These are phyloP conservation scores for Microcaecilia unicolor DNA, from an alignment of 2,797 vertebrate species.

Conservation along the genomic window DNA sequence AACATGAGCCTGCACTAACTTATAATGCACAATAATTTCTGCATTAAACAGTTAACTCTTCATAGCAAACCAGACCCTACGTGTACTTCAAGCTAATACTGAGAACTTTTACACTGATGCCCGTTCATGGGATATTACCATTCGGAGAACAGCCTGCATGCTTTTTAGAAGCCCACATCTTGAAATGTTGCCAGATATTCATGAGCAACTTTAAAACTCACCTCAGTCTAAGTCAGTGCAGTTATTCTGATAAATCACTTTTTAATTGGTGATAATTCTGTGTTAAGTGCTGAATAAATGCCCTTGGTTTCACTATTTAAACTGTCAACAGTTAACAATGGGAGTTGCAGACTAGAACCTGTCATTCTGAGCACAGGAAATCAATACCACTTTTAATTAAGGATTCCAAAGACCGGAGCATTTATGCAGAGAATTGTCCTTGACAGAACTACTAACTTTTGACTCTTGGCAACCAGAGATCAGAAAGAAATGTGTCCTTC, in stretches of 20 bases:
- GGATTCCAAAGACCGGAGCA: conserved; percentile 35
- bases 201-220: conserved; percentile 18
- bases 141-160: too few species aligned
- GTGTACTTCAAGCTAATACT: too few species aligned
- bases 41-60: too few species aligned
- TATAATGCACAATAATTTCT: too few species aligned
- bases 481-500: too few species aligned
- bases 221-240: too few species aligned
- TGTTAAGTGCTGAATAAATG: conserved; percentile 59
- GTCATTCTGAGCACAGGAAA: conserved; percentile 53
- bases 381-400: conserved; percentile 71
- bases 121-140: too few species aligned
- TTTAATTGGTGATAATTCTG: conserved; percentile 71
- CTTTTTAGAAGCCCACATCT: conserved; percentile 9
- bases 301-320: conserved; percentile 65
- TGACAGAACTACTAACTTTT: conserved; percentile 40
- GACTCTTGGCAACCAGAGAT: too few species aligned
- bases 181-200: conserved; percentile 3
- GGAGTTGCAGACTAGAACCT: conserved; percentile 46
- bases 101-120: too few species aligned
- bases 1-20: too few species aligned
- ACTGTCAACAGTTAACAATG: conserved; percentile 49
- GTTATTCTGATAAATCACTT: conserved; percentile 60
- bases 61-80: too few species aligned
- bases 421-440: conserved; percentile 43